phyloP scores from a whole-genome alignment of 2,797 vertebrate species.

The Sebastes oblongus region DNA sequence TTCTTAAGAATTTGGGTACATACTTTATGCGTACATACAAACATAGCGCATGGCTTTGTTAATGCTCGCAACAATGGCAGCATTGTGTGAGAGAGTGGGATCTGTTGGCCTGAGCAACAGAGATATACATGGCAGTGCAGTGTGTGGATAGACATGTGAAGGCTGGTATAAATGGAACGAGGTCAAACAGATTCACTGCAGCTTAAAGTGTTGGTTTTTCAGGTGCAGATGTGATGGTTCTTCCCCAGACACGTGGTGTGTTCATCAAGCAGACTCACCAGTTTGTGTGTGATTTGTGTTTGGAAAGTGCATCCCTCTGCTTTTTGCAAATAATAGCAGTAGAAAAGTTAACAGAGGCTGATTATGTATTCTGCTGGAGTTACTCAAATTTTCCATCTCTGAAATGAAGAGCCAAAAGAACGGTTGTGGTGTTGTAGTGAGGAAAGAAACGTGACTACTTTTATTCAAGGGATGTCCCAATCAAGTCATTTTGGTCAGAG shows the following conservation, averaged over 20 bases:
- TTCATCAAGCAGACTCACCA: background rate
- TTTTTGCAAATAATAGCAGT: background rate
- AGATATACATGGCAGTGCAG: background rate
- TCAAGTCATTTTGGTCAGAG: too few species aligned
- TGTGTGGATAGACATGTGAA: background rate
- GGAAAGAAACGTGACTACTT: too few species aligned
- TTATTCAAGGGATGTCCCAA: too few species aligned
- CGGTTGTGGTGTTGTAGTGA: too few species aligned
- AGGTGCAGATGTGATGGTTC: background rate
- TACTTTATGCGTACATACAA: background rate
- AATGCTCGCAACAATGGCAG: background rate
- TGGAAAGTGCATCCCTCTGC: background rate
- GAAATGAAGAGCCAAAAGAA: too few species aligned
- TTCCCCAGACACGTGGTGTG: background rate
- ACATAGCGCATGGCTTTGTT: background rate
- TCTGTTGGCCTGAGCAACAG: background rate
- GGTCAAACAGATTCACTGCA: background rate
- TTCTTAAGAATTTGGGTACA: background rate
- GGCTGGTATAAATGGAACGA: constrained; percentile 1
- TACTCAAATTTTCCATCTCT: too few species aligned
- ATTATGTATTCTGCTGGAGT: too few species aligned
- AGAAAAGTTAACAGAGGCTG: too few species aligned
- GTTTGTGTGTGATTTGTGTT: background rate
- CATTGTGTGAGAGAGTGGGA: background rate
- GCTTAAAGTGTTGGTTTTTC: background rate